Evolutionary conservation across 2,888 invertebrate species (phyloP).

Genomic region (Alsophila aescularia): DNA sequence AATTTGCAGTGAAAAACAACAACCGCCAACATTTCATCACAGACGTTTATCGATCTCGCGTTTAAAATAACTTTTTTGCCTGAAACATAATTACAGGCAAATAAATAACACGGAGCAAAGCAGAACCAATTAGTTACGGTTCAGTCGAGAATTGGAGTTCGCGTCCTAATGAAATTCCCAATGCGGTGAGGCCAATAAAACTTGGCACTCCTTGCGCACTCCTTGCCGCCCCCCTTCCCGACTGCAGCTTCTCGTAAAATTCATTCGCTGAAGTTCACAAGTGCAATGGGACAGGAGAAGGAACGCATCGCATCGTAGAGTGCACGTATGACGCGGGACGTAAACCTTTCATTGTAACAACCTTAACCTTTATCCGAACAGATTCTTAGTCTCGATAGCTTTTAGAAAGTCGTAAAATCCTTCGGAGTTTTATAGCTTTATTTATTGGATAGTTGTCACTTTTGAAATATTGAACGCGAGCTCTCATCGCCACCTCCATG

Average conservation of each 20-base stretch:
- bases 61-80: constrained; percentile 31
- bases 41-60: constrained; percentile 25
- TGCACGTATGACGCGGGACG: constrained; percentile 15
- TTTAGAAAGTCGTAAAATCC: constrained; percentile 27
- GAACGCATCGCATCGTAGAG: constrained; percentile 18
- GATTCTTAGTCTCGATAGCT: constrained; percentile 29
- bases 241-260: constrained; percentile 11
- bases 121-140: constrained; percentile 61
- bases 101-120: constrained; percentile 56
- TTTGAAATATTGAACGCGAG: constrained; percentile 16
- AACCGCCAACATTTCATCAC: constrained; percentile 6
- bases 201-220: constrained; percentile 10
- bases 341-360: constrained; percentile 29
- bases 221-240: neutral
- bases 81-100: constrained; percentile 51
- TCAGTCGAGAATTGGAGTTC: constrained; percentile 53
- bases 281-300: constrained; percentile 15
- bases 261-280: constrained; percentile 11
- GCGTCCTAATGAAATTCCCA: constrained; percentile 63
- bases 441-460: constrained; percentile 25
- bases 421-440: constrained; percentile 22
- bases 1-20: constrained; percentile 4
- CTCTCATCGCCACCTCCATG: neutral
- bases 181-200: constrained; percentile 34
- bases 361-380: constrained; percentile 13